A percentile compares a stretch with the other conserved stretches of the same genome.
These are phyloP conservation scores for Masnerella sp. DNA, from an alignment of 2,888 invertebrate species.

Conservation along the genomic window DNA sequence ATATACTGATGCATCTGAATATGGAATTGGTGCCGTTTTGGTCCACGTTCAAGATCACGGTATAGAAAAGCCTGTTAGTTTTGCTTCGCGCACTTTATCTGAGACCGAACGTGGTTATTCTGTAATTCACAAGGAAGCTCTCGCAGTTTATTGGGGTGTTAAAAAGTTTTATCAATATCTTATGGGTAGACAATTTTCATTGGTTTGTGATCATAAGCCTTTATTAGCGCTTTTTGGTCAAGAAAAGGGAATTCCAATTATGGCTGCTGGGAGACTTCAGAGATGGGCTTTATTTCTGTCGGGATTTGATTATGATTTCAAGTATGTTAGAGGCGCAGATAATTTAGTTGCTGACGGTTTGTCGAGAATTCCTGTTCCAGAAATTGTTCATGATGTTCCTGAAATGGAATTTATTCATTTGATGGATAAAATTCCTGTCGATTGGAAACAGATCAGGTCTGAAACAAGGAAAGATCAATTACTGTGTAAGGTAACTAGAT, in stretches of 20 bases:
- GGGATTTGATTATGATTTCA: constrained; percentile 21
- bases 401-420: constrained; percentile 38
- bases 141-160: constrained; percentile 69
- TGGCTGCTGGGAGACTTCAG: constrained; percentile 39
- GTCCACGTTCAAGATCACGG: constrained; percentile 64
- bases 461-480: constrained; percentile 18
- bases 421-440: constrained; percentile 26
- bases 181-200: constrained; percentile 66
- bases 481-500: constrained; percentile 20
- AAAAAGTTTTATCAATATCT: constrained; percentile 72
- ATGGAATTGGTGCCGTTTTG: constrained; percentile 67
- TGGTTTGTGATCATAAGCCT: constrained; percentile 69
- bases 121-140: constrained; percentile 69
- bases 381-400: not conserved
- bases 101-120: constrained; percentile 69
- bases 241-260: constrained; percentile 35
- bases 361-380: constrained; percentile 30
- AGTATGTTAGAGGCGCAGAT: constrained; percentile 19
- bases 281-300: constrained; percentile 33
- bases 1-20: constrained; percentile 51
- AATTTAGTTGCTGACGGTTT: constrained; percentile 40
- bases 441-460: constrained; percentile 2
- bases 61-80: constrained; percentile 65
- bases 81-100: constrained; percentile 66
- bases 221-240: constrained; percentile 51